phyloP scores from a whole-genome alignment of 1,140 invertebrate genomes.

The Harpegnathos saltator region DNA sequence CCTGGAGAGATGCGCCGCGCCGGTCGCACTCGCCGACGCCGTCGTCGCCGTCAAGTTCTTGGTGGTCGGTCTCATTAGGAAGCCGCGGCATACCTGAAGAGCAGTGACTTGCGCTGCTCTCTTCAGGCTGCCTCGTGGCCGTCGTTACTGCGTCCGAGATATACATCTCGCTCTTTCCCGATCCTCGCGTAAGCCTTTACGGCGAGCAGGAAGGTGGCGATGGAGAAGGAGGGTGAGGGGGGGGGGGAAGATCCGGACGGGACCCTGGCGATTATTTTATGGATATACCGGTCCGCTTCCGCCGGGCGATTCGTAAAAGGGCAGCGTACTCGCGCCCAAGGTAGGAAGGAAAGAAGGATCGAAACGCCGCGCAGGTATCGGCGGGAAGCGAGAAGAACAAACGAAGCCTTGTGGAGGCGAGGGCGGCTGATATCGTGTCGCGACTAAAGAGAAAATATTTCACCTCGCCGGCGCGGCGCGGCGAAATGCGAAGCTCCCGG shows the following conservation, averaged over 20 bases:
- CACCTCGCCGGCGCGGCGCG: neutral
- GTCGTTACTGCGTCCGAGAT: constrained; percentile 65
- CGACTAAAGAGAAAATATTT: constrained; percentile 43
- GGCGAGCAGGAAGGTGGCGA: constrained; percentile 54
- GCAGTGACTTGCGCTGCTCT: constrained; percentile 61
- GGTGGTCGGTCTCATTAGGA: constrained; percentile 77
- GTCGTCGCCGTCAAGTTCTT: neutral
- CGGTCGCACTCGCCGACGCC: no score
- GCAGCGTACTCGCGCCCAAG: neutral
- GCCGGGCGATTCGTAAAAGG: constrained; percentile 8
- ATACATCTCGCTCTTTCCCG: constrained; percentile 65
- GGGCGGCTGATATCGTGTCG: constrained; percentile 18
- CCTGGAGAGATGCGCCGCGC: no score
- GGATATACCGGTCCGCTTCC: constrained; percentile 36
- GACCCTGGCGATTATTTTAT: constrained; percentile 57
- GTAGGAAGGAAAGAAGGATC: neutral
- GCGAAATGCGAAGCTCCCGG: neutral
- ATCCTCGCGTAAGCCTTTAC: constrained; percentile 64
- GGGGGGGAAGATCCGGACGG: neutral
- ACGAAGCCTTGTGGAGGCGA: constrained; percentile 35
- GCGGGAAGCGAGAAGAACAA: constrained; percentile 13
- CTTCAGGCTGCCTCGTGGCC: constrained; percentile 16
- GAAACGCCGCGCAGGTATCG: neutral
- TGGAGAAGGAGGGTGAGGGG: neutral
- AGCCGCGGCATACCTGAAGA: constrained; percentile 69